A percentile compares a stretch with the other conserved stretches of the same genome.
Conservation (phyloP, 2,113 vertebrate genomes). For the Bufo gargarizans region DNA sequence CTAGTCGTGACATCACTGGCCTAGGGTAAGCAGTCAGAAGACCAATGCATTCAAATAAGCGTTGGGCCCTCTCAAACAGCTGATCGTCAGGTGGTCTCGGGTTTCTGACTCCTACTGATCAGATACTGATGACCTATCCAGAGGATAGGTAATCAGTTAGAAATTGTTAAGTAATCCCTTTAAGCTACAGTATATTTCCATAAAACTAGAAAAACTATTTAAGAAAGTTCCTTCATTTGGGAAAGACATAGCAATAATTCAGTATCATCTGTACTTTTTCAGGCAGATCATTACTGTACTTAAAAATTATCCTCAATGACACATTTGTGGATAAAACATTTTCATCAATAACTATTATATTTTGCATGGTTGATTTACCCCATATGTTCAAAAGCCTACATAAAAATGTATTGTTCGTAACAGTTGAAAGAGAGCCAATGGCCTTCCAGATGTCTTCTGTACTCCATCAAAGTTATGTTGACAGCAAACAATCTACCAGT, state of each 20-base stretch:
- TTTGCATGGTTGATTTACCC: constrained; percentile 24
- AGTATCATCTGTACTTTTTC: not conserved
- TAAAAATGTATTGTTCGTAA: constrained; percentile 27
- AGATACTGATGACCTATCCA: too few relatives aligned
- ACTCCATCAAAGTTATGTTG: constrained; percentile 42
- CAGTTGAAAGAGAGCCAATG: constrained; percentile 39
- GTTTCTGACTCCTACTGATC: too few relatives aligned
- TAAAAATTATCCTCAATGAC: not conserved
- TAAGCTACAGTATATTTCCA: too few relatives aligned
- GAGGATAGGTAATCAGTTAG: too few relatives aligned
- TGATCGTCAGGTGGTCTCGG: too few relatives aligned
- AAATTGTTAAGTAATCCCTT: too few relatives aligned
- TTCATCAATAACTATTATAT: constrained; percentile 24
- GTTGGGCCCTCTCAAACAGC: too few relatives aligned
- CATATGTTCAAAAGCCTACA: constrained; percentile 34
- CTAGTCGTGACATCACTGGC: too few relatives aligned
- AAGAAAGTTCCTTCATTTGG: too few relatives aligned
- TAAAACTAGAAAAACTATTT: too few relatives aligned
- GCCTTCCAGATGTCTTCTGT: constrained; percentile 26
- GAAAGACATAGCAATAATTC: not conserved
- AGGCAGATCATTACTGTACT: not conserved
- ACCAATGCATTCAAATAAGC: too few relatives aligned
- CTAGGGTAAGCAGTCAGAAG: too few relatives aligned
- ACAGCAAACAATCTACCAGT: constrained; percentile 42
- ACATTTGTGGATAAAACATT: constrained; percentile 8